Conservation (phyloP, 2,888 invertebrate species). For the Diaphora mendica region DNA sequence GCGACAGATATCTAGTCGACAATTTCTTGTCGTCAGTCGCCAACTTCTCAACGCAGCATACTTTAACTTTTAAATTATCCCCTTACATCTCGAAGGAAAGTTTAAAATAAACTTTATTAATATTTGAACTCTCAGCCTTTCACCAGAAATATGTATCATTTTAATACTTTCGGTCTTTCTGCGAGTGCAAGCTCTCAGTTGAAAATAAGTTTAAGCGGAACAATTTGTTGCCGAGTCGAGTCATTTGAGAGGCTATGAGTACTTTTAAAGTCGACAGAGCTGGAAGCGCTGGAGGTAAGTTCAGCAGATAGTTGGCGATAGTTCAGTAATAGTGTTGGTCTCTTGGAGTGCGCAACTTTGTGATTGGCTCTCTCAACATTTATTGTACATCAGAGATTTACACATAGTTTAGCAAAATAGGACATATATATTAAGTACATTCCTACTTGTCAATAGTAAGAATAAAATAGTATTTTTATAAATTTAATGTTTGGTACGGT, state of each 20-base stretch:
- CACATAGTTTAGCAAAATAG: too few relatives aligned
- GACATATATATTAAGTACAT: background rate
- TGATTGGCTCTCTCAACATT: background rate
- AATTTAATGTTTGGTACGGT: too few relatives aligned
- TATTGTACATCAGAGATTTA: background rate
- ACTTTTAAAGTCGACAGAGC: constrained; percentile 18
- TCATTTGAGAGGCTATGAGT: constrained; percentile 16
- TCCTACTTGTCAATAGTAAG: background rate
- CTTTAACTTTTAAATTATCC: background rate
- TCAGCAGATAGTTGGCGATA: constrained; percentile 15
- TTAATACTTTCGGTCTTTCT: constrained; percentile 36
- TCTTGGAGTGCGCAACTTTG: constrained; percentile 8
- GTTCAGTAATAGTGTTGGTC: constrained; percentile 3
- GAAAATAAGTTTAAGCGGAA: constrained; percentile 17
- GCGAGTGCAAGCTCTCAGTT: constrained; percentile 17
- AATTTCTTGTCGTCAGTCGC: background rate
- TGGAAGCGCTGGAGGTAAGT: background rate
- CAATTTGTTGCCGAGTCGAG: constrained; percentile 15
- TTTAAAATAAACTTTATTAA: constrained; percentile 53
- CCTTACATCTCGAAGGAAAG: constrained; percentile 15
- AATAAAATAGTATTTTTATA: background rate
- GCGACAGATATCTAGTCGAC: background rate
- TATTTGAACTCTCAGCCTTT: constrained; percentile 41
- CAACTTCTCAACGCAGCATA: background rate
- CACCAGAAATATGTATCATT: constrained; percentile 42